phyloP scores from a whole-genome alignment of 1,140 invertebrate species.

The Chelonus insularis region DNA sequence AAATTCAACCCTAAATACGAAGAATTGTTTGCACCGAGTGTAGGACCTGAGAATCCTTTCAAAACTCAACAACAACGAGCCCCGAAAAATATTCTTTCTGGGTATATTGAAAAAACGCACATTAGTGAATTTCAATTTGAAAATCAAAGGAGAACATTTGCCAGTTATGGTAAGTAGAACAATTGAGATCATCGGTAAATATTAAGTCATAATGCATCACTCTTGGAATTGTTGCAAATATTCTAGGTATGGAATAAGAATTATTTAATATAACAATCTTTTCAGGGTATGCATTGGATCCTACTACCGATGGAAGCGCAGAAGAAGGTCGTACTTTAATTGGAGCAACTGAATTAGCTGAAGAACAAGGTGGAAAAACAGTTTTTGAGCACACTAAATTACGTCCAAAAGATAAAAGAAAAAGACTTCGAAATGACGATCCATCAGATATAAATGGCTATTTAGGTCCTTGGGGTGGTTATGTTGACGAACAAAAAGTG shows the following conservation, averaged over 20 bases:
- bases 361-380: conserved; percentile 74
- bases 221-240: too few species aligned
- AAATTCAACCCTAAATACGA: conserved; percentile 94
- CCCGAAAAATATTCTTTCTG: conserved; percentile 88
- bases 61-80: conserved; percentile 87
- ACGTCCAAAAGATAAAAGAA: conserved; percentile 81
- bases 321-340: conserved; percentile 70
- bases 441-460: conserved; percentile 93
- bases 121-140: conserved; percentile 98
- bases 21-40: conserved; percentile 88
- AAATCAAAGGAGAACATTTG: conserved; percentile 93
- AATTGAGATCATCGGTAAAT: neutral
- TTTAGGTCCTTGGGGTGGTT: conserved; percentile 96
- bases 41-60: conserved; percentile 91
- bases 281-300: conserved; percentile 91
- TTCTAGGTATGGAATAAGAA: neutral
- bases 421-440: conserved; percentile 88
- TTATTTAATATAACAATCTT: conserved; percentile 19
- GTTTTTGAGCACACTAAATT: conserved; percentile 85
- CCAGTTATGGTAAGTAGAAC: conserved; percentile 73
- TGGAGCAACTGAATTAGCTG: conserved; percentile 66
- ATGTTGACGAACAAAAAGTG: conserved; percentile 85
- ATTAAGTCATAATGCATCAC: too few species aligned
- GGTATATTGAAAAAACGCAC: conserved; percentile 93
- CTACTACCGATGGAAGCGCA: conserved; percentile 74